Conservation (phyloP, 2,888 invertebrate genomes). For the Bhutanitis thaidina region DNA sequence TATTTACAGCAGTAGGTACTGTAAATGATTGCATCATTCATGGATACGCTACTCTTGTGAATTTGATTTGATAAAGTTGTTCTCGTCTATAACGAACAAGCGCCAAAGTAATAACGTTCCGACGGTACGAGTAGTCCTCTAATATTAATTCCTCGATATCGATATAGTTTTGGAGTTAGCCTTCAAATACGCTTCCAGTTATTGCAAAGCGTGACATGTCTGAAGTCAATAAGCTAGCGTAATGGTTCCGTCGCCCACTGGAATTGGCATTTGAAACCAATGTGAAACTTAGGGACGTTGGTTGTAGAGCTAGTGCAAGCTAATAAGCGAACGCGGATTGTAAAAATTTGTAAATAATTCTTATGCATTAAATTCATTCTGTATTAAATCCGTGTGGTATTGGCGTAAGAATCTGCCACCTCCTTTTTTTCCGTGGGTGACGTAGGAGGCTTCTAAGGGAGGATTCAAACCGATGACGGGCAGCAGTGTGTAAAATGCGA, state of each 20-base stretch:
- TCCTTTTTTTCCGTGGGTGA: too few species aligned
- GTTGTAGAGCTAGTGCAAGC: neutral
- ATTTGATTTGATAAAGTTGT: neutral
- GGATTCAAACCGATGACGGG: too few species aligned
- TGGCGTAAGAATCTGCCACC: too few species aligned
- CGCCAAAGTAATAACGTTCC: constrained; percentile 11
- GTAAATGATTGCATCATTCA: too few species aligned
- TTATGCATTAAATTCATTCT: too few species aligned
- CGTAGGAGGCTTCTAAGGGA: too few species aligned
- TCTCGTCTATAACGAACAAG: constrained; percentile 4
- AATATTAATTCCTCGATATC: constrained; percentile 28
- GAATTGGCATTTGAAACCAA: constrained; percentile 17
- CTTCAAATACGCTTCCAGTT: constrained; percentile 23
- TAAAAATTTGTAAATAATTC: too few species aligned
- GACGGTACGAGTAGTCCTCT: constrained; percentile 15
- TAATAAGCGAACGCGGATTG: neutral
- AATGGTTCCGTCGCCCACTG: constrained; percentile 26
- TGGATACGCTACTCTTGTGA: too few species aligned
- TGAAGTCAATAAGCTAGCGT: constrained; percentile 32
- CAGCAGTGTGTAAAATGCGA: too few species aligned
- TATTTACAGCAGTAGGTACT: too few species aligned
- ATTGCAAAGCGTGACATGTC: constrained; percentile 28
- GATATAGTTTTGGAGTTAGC: constrained; percentile 30
- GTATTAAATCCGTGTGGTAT: too few species aligned
- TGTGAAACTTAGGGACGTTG: constrained; percentile 8